A percentile compares a stretch with the other conserved stretches of the same genome.
These are phyloP conservation scores for Carcinoscorpius rotundicauda DNA, from an alignment of 1,140 invertebrate species.

Conservation along the genomic window DNA sequence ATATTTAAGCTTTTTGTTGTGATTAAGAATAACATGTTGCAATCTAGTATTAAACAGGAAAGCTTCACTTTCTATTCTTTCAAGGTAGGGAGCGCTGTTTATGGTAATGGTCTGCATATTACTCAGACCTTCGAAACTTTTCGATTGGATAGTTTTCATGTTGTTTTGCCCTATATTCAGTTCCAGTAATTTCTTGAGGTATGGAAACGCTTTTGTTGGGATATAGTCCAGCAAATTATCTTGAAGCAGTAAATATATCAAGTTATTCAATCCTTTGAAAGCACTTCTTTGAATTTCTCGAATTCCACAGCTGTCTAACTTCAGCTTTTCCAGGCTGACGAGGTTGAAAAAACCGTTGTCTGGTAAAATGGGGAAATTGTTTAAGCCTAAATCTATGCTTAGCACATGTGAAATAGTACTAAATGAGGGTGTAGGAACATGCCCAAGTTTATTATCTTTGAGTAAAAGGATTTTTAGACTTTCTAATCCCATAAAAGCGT, in stretches of 20 bases:
- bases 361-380: conserved; percentile 55
- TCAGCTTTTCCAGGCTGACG: conserved; percentile 55
- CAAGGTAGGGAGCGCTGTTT: conserved; percentile 28
- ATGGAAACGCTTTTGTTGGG: conserved; percentile 56
- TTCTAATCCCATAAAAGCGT: conserved; percentile 60
- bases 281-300: conserved; percentile 57
- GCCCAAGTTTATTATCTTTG: conserved; percentile 67
- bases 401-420: conserved; percentile 45
- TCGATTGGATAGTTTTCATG: conserved; percentile 14
- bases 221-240: conserved; percentile 60
- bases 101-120: conserved; percentile 24
- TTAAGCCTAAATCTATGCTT: conserved; percentile 60
- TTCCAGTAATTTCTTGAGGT: conserved; percentile 34
- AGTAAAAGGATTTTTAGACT: conserved; percentile 63
- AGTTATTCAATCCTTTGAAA: conserved; percentile 55
- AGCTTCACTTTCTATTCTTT: conserved; percentile 28
- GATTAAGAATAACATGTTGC: conserved; percentile 49
- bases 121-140: conserved; percentile 21
- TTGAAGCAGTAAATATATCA: conserved; percentile 58
- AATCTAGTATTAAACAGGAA: conserved; percentile 40
- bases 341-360: conserved; percentile 40
- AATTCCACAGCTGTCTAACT: conserved; percentile 63
- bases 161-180: conserved; percentile 24
- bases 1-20: conserved; percentile 21
- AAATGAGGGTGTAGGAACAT: conserved; percentile 47